Evolutionary conservation across 2,888 invertebrate species (phyloP), one percentile per base, ranked within the genome.

Genomic region (Orgyia antiqua): DNA sequence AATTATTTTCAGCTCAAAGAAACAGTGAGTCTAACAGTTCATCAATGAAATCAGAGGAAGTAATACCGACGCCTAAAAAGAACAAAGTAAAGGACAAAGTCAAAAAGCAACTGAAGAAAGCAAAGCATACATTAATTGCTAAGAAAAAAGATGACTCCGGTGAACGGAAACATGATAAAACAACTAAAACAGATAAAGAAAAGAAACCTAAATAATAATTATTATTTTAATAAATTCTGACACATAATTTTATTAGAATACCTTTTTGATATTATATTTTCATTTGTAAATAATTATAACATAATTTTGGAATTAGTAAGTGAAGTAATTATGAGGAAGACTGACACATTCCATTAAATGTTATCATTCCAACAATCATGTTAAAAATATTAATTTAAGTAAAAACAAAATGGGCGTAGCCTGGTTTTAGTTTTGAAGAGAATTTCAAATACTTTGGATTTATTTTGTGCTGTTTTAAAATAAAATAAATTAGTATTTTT

Each of bases 1-100:
- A n/a, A n/a, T 21, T 35, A 3, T 5, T 78, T 79, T 33, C 74
- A 86, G 86, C 86, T 9, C 83, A 83, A 68, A 71, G 86, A 46
- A 77, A 74, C 51, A 83, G 78, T 44, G 83, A 83, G 36, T 79
- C 83, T 2, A 83, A 72, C 41, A 76, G 73, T 53, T 82, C 84
- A 5, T 78, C 82, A 2, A 70, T 84, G 48, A 82, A 80, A 48
- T 83, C 86, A 0, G 47, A 66, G 7, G 86, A 86, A 46, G 66
- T 69, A 4, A 46, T 64, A 3, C 50, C 67, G 10, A 68, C 74
- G 3, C 76, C 72, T 8, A 86, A 86, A 54, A 86, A 86, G 47
- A 82, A 45, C 43, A 86, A 84, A 68, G 83, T 86, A 10, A 86
- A 84, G 37, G 86, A 86, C 44, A 84, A 82, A 68, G 72, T 86